Conservation (phyloP, 2,797 vertebrate genomes). For the Rhynchonycteris naso region DNA sequence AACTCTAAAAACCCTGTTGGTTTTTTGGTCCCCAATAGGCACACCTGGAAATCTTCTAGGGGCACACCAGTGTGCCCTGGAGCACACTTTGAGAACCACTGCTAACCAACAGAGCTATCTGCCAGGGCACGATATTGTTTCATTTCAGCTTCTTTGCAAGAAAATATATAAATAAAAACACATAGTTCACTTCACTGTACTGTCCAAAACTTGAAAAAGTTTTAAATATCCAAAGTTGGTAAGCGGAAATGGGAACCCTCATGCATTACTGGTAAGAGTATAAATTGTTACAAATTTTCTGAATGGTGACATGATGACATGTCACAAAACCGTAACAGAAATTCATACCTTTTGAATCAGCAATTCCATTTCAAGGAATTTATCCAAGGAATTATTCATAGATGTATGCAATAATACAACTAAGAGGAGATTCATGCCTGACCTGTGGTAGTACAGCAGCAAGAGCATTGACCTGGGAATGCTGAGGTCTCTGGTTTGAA, state of each 20-base stretch:
- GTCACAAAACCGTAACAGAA: conserved; percentile 45
- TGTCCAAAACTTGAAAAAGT: neutral
- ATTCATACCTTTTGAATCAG: conserved; percentile 45
- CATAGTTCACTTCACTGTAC: neutral
- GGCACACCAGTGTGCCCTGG: no score
- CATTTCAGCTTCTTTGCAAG: conserved; percentile 8
- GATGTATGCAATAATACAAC: conserved; percentile 45
- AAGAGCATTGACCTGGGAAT: no score
- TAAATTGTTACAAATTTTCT: neutral
- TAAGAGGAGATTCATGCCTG: conserved; percentile 32
- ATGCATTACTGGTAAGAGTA: neutral
- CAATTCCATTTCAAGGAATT: conserved; percentile 55
- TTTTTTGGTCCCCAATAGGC: no score
- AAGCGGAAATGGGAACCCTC: neutral
- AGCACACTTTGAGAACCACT: no score
- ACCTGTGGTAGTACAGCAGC: no score
- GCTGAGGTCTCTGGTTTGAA: no score
- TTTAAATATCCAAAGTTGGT: neutral
- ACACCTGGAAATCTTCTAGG: no score
- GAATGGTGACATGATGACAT: conserved; percentile 30
- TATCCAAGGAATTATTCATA: conserved; percentile 53
- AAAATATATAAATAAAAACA: conserved; percentile 38
- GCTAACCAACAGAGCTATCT: no score
- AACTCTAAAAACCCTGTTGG: no score
- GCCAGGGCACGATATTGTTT: neutral